Evolutionary conservation across 2,888 invertebrate species (phyloP).

Genomic region (Exocentrus adspersus): DNA sequence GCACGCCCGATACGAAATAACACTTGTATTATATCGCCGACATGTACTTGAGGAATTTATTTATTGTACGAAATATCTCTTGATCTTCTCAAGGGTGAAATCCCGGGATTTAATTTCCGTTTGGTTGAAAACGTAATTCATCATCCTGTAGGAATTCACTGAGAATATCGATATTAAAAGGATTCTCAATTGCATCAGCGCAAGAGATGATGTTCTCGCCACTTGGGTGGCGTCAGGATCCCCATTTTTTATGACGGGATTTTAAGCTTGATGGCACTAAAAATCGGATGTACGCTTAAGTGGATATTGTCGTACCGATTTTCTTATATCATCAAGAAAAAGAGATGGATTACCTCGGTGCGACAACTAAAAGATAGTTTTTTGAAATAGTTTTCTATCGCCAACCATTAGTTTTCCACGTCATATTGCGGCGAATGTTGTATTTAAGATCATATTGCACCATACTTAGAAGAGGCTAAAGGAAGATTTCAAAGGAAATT

Average conservation of each 20-base stretch:
- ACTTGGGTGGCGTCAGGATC: conserved; percentile 8
- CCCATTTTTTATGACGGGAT: conserved; percentile 18
- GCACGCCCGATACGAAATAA: not conserved
- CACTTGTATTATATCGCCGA: conserved; percentile 10
- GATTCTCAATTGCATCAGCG: conserved; percentile 28
- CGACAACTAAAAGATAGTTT: not conserved
- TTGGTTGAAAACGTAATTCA: conserved; percentile 34
- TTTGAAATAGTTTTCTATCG: not conserved
- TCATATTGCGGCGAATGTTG: too few species aligned
- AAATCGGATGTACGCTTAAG: conserved; percentile 19
- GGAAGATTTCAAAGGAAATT: too few species aligned
- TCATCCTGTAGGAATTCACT: conserved; percentile 33
- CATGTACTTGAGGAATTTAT: conserved; percentile 26
- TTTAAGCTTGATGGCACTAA: conserved; percentile 15
- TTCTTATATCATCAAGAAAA: conserved; percentile 2
- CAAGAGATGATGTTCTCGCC: conserved; percentile 17
- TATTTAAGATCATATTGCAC: too few species aligned
- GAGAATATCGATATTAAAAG: conserved; percentile 34
- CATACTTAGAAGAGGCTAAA: too few species aligned
- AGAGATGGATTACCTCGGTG: not conserved
- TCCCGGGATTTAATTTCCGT: conserved; percentile 37
- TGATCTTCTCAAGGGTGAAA: conserved; percentile 29
- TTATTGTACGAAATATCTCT: conserved; percentile 29
- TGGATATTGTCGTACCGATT: conserved; percentile 3
- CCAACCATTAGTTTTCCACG: too few species aligned